phyloP scores from a whole-genome alignment of 1,140 invertebrate species.

The Ladona fulva region DNA sequence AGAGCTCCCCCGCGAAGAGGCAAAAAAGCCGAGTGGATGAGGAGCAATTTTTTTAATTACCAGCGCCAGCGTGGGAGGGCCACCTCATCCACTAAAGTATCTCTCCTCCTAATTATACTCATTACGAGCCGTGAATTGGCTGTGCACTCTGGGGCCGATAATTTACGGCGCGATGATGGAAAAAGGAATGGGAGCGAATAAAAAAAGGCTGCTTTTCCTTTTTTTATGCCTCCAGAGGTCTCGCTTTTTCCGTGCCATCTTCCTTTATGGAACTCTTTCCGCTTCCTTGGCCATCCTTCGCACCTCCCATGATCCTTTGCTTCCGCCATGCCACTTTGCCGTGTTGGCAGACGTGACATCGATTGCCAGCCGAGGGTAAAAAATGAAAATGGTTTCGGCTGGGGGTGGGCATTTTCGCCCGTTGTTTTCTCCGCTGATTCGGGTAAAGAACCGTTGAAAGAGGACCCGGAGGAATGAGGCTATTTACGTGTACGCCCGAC shows the following conservation, averaged over 20 bases:
- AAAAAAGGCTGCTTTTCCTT: neutral
- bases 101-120: slow-evolving; percentile 1
- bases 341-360: too few relatives aligned
- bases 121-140: neutral
- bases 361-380: too few relatives aligned
- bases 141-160: neutral
- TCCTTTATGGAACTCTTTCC: neutral
- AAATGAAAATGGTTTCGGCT: too few relatives aligned
- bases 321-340: too few relatives aligned
- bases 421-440: too few relatives aligned
- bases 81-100: neutral
- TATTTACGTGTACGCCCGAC: too few relatives aligned
- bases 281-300: too few relatives aligned
- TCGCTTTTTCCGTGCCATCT: neutral
- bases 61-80: neutral
- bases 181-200: neutral
- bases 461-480: too few relatives aligned
- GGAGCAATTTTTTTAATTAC: slow-evolving; percentile 7
- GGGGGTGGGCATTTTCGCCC: too few relatives aligned
- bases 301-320: too few relatives aligned
- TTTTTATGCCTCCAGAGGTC: too few relatives aligned
- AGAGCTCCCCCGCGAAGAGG: neutral
- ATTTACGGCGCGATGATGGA: neutral
- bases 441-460: too few relatives aligned
- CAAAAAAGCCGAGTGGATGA: neutral